A percentile compares a stretch with the other conserved stretches of the same genome.
phyloP scores from a whole-genome alignment of 2,797 vertebrate genomes.

The Alfaro cultratus region DNA sequence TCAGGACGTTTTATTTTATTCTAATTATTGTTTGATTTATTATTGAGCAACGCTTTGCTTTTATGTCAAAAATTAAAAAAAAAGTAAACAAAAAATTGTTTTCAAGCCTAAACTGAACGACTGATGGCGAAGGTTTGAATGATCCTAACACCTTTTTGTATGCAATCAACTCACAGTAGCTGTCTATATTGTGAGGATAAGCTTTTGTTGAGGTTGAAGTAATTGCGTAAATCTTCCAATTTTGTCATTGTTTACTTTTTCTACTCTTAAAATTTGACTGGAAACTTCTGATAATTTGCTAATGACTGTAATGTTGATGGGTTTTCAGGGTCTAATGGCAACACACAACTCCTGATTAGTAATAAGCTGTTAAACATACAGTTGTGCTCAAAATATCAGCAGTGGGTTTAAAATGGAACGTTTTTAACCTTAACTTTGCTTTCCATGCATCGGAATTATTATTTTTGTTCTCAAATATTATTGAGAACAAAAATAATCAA shows the following conservation, averaged over 20 bases:
- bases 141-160: neutral
- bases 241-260: constrained; percentile 41
- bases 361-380: neutral
- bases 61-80: constrained; percentile 1
- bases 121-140: neutral
- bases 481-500: neutral
- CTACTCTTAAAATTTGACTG: constrained; percentile 14
- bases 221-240: neutral
- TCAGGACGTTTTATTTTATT: constrained; percentile 62
- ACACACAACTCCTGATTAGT: constrained; percentile 16
- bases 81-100: neutral
- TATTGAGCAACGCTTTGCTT: neutral
- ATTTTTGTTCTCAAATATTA: no score
- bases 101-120: neutral
- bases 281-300: constrained; percentile 14
- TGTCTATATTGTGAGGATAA: neutral
- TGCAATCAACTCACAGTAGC: constrained; percentile 8
- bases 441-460: neutral
- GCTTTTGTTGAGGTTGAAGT: constrained; percentile 10
- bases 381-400: constrained; percentile 7
- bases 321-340: constrained; percentile 1
- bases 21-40: constrained; percentile 4
- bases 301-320: neutral
- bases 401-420: neutral
- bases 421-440: neutral